These are phyloP conservation scores for Cebidichthys violaceus DNA, from an alignment of 2,113 vertebrate species.

Conservation along the genomic window DNA sequence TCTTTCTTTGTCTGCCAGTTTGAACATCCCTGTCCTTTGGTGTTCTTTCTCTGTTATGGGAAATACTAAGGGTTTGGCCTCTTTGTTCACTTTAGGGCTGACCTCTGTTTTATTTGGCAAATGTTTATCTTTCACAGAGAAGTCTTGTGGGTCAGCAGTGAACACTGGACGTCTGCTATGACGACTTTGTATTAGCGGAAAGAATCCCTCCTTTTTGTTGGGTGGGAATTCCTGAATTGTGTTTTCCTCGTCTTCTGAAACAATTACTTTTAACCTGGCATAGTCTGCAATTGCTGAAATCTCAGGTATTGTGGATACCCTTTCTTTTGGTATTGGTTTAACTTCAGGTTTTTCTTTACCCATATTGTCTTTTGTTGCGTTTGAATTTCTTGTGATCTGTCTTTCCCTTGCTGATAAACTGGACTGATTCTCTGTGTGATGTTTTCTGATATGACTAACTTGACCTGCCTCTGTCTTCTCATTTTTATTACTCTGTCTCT, in stretches of 20 bases:
- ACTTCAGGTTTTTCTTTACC: slow-evolving; percentile 49
- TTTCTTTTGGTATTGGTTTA: slow-evolving; percentile 68
- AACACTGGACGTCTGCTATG: slow-evolving; percentile 76
- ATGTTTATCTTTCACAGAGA: slow-evolving; percentile 51
- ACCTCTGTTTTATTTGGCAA: slow-evolving; percentile 64
- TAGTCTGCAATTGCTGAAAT: slow-evolving; percentile 81
- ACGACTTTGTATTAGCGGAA: slow-evolving; percentile 75
- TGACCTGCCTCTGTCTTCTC: slow-evolving; percentile 34
- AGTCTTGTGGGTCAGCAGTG: slow-evolving; percentile 54
- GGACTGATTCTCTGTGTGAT: slow-evolving; percentile 26
- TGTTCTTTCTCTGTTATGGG: slow-evolving; percentile 76
- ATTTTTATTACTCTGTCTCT: slow-evolving; percentile 33
- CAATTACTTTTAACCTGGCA: slow-evolving; percentile 81
- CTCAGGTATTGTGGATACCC: slow-evolving; percentile 67
- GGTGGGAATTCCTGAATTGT: slow-evolving; percentile 72
- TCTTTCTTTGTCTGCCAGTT: slow-evolving; percentile 73
- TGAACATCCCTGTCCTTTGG: slow-evolving; percentile 79
- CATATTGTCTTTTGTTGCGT: slow-evolving; percentile 2
- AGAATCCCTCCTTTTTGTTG: slow-evolving; percentile 79
- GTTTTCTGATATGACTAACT: slow-evolving; percentile 41
- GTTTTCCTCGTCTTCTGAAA: slow-evolving; percentile 66
- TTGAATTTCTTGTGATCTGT: slow-evolving; percentile 33
- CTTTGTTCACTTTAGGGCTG: slow-evolving; percentile 63
- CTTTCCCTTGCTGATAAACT: slow-evolving; percentile 44
- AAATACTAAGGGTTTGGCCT: slow-evolving; percentile 67